Percentiles rank a stretch among this genome's conserved stretches.
Evolutionary conservation across 2,888 invertebrate species (phyloP).

Genomic region (Troilus luridus): DNA sequence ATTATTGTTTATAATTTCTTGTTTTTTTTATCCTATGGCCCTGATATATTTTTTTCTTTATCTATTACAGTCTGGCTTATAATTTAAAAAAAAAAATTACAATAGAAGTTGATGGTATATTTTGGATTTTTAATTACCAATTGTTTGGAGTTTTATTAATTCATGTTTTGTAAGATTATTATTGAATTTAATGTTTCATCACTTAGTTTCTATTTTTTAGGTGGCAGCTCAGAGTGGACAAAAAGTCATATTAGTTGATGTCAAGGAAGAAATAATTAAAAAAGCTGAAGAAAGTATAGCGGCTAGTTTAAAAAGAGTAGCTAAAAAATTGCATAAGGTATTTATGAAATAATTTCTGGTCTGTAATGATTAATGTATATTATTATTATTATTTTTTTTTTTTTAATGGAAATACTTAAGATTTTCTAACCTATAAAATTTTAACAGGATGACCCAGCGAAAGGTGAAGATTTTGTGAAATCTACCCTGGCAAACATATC

Average conservation of each 20-base stretch:
- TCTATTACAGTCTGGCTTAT: no score
- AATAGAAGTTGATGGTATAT: no score
- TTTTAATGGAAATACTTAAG: neutral
- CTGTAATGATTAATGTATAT: neutral
- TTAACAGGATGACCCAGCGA: constrained; percentile 74
- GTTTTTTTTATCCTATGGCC: no score
- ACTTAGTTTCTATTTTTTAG: constrained; percentile 69
- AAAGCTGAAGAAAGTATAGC: constrained; percentile 82
- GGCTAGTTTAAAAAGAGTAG: constrained; percentile 80
- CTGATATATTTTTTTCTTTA: no score
- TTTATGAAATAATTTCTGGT: neutral
- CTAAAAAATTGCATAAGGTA: constrained; percentile 80
- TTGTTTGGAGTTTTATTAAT: no score
- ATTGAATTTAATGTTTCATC: neutral
- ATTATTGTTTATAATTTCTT: no score
- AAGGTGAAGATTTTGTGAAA: constrained; percentile 78
- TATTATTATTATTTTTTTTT: neutral
- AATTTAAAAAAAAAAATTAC: no score
- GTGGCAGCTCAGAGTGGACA: constrained; percentile 89
- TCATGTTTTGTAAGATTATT: neutral
- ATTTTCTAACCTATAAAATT: constrained; percentile 25
- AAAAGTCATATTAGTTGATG: constrained; percentile 85
- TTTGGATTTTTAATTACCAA: no score
- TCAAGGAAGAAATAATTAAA: constrained; percentile 78
- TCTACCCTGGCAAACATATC: constrained; percentile 76